phyloP scores from a whole-genome alignment of 2,888 invertebrate genomes.

The Rhingia campestris region DNA sequence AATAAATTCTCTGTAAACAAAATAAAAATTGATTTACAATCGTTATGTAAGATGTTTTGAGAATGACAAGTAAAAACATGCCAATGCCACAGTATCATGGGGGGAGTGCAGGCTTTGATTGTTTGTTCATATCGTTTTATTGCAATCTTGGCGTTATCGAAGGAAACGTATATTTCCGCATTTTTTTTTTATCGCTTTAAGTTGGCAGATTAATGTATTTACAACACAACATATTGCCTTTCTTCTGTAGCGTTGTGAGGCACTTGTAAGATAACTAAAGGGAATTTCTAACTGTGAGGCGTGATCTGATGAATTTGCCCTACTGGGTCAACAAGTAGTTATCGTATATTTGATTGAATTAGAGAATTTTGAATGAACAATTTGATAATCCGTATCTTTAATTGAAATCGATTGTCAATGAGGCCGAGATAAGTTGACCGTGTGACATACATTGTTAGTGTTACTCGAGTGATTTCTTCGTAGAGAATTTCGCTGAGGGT shows the following conservation, averaged over 20 bases:
- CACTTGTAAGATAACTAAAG: not conserved
- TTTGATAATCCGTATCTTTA: constrained; percentile 50
- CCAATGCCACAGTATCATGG: constrained; percentile 38
- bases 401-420: constrained; percentile 56
- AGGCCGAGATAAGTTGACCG: constrained; percentile 21
- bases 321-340: constrained; percentile 73
- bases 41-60: constrained; percentile 65
- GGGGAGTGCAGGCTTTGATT: constrained; percentile 5
- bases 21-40: constrained; percentile 51
- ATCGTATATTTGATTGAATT: constrained; percentile 77
- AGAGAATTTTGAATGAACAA: constrained; percentile 73
- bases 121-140: constrained; percentile 43
- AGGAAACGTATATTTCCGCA: constrained; percentile 5
- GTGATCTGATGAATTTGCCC: constrained; percentile 77
- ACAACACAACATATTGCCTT: not conserved
- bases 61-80: constrained; percentile 44
- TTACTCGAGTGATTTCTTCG: constrained; percentile 9
- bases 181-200: not conserved
- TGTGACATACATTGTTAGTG: constrained; percentile 5
- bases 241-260: not conserved
- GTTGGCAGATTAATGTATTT: constrained; percentile 4
- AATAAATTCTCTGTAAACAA: constrained; percentile 45
- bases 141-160: constrained; percentile 41
- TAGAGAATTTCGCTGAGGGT: not conserved
- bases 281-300: not conserved